phyloP scores from a whole-genome alignment of 2,113 vertebrate species.

The Connochaetes taurinus region DNA sequence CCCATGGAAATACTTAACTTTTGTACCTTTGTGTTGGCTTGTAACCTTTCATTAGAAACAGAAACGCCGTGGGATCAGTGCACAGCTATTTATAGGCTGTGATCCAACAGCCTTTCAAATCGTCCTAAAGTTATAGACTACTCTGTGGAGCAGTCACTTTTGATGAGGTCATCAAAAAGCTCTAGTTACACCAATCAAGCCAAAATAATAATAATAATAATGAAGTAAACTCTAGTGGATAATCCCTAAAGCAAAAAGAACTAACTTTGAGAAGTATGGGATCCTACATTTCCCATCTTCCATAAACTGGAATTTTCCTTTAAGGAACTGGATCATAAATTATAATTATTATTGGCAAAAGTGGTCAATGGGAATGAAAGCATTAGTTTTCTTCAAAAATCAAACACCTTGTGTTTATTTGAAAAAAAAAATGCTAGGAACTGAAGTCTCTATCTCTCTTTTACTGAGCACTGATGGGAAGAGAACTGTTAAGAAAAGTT shows the following conservation, averaged over 20 bases:
- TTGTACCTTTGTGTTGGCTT: constrained; percentile 8
- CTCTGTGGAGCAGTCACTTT: background rate
- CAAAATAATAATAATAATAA: background rate
- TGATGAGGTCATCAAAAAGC: background rate
- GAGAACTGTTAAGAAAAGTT: background rate
- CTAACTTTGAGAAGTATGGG: background rate
- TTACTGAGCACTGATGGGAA: background rate
- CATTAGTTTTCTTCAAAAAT: background rate
- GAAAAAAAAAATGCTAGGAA: background rate
- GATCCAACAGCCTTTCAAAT: background rate
- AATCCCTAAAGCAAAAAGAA: background rate
- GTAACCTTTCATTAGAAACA: background rate
- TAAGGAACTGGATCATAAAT: background rate
- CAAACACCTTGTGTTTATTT: background rate
- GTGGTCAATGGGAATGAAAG: background rate
- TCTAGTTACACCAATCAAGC: background rate
- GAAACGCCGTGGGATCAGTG: background rate
- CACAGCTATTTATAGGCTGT: background rate
- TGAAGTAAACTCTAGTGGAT: background rate
- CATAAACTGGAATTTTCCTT: background rate
- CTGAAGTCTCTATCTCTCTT: background rate
- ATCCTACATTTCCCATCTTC: background rate
- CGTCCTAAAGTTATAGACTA: background rate
- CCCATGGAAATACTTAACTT: background rate
- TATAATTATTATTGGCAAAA: background rate